These are phyloP conservation scores for Lycorma delicatula DNA, from an alignment of 1,140 invertebrate species.

Conservation along the genomic window DNA sequence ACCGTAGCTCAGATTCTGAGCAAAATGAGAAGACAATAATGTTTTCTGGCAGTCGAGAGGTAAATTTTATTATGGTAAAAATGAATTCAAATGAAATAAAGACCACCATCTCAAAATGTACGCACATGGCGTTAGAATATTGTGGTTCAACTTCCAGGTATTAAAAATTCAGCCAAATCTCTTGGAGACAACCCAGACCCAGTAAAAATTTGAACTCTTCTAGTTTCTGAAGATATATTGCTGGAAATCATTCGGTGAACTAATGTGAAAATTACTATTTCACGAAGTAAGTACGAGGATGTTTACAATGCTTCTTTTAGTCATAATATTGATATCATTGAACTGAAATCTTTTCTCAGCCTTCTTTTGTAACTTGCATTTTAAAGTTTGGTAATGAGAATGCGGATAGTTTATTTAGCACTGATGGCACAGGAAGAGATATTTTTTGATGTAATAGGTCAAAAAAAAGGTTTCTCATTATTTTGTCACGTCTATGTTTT, in stretches of 20 bases:
- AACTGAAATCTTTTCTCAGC: not conserved
- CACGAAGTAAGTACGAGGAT: not conserved
- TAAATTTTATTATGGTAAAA: not conserved
- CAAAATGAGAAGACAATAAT: not conserved
- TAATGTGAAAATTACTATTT: not conserved
- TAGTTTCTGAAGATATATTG: not conserved
- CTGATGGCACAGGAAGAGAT: not conserved
- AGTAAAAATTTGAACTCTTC: not conserved
- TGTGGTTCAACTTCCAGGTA: not conserved
- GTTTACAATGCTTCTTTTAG: not conserved
- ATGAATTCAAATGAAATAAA: too few species aligned
- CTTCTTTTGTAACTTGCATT: not conserved
- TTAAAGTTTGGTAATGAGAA: not conserved
- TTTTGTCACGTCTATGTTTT: not conserved
- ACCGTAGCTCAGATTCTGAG: too few species aligned
- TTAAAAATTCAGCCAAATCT: not conserved
- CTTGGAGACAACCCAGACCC: not conserved
- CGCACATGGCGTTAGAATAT: not conserved
- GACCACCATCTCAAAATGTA: too few species aligned
- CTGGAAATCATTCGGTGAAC: too few species aligned
- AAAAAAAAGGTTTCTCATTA: not conserved
- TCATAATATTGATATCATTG: not conserved
- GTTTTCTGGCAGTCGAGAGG: not conserved
- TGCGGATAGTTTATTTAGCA: not conserved
- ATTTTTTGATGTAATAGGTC: not conserved